Conservation (phyloP, 2,797 vertebrate genomes). For the Lophius americanus region DNA sequence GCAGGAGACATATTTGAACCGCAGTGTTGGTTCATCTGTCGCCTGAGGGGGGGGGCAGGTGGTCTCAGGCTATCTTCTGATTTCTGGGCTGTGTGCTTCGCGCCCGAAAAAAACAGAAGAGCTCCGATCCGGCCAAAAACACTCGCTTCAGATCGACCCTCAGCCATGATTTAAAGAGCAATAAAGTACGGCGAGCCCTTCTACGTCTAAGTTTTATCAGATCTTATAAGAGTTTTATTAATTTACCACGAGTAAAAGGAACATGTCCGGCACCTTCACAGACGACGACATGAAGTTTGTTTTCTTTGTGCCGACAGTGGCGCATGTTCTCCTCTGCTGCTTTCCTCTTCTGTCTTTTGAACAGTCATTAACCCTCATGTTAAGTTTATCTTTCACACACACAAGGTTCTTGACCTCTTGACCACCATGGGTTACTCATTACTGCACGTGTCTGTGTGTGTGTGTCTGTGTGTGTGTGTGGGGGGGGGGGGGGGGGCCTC, state of each 20-base stretch:
- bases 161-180: slow-evolving; percentile 53
- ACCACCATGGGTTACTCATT: slow-evolving; percentile 73
- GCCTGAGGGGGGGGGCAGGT: slow-evolving; percentile 66
- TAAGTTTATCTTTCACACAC: slow-evolving; percentile 68
- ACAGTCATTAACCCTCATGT: slow-evolving; percentile 71
- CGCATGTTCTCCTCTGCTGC: background rate
- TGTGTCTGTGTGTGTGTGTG: slow-evolving; percentile 24
- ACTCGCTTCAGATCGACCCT: slow-evolving; percentile 34
- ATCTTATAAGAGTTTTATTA: slow-evolving; percentile 1
- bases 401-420: slow-evolving; percentile 69
- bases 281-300: background rate
- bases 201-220: background rate
- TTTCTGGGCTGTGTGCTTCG: slow-evolving; percentile 48
- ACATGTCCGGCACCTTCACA: slow-evolving; percentile 6
- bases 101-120: slow-evolving; percentile 1
- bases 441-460: slow-evolving; percentile 34
- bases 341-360: slow-evolving; percentile 36
- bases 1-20: slow-evolving; percentile 25
- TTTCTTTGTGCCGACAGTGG: slow-evolving; percentile 2
- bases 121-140: slow-evolving; percentile 39
- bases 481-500: slow-evolving; percentile 26
- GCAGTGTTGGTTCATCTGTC: slow-evolving; percentile 56
- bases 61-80: slow-evolving; percentile 38
- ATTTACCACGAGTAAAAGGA: slow-evolving; percentile 30
- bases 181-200: slow-evolving; percentile 9